These are phyloP conservation scores for Mustela lutreola DNA, from an alignment of 2,113 vertebrate genomes.

Conservation along the genomic window DNA sequence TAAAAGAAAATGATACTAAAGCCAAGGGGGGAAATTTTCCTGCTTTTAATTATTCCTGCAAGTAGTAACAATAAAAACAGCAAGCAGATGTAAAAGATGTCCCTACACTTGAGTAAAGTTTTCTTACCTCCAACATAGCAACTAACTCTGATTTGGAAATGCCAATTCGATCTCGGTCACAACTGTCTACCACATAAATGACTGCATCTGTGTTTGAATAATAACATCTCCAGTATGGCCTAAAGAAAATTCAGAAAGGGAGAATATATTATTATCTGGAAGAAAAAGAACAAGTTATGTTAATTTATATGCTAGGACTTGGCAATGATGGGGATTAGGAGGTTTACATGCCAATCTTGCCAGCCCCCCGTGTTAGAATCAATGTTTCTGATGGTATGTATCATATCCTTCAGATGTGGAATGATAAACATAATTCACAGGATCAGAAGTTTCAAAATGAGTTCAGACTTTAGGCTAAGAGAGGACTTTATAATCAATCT, in stretches of 20 bases:
- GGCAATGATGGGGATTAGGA: not conserved
- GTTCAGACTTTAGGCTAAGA: slow-evolving; percentile 22
- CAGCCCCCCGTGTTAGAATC: not conserved
- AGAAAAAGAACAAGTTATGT: not conserved
- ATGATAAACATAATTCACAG: slow-evolving; percentile 35
- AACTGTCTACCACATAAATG: slow-evolving; percentile 99
- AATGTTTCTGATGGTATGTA: not conserved
- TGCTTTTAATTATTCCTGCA: slow-evolving; percentile 32
- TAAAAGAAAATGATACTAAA: slow-evolving; percentile 38
- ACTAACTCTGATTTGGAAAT: slow-evolving; percentile 99
- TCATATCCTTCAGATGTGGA: not conserved
- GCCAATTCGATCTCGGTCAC: slow-evolving; percentile 97
- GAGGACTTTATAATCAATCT: not conserved
- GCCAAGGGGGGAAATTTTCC: no score
- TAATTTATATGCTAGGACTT: not conserved
- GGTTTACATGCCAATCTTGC: not conserved
- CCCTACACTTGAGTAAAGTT: slow-evolving; percentile 12
- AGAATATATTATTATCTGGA: not conserved
- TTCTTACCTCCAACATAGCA: slow-evolving; percentile 97
- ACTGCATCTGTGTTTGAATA: slow-evolving; percentile 99
- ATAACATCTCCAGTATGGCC: slow-evolving; percentile 98
- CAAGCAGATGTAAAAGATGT: not conserved
- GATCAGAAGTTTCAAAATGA: not conserved
- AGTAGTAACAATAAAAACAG: not conserved
- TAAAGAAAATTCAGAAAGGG: slow-evolving; percentile 79